Base-by-base conservation (phyloP, 2,113 vertebrate species). In the Leptodactylus fuscus region DNA sequence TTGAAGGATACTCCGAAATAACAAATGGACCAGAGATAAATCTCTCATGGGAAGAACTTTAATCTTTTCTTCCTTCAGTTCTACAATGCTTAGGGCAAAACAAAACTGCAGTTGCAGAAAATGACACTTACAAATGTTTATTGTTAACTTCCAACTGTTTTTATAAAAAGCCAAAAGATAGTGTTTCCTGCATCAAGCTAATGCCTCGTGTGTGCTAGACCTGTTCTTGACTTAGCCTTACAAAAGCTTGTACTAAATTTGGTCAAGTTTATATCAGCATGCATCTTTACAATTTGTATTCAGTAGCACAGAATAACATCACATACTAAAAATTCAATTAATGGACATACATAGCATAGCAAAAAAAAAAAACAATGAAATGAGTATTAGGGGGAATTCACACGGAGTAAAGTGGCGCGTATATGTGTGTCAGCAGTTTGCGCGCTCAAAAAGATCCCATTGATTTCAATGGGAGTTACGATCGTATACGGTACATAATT, bases 71-170 rank as follows among this genome's bases (percentile, higher is more conserved):
- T n/a, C 22, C 24, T 80, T 24, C 38, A 62, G 53, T 34, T 80
- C 55, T 80, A 60, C n/a, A 44, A 41, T 34, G 48, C 76, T 58
- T 34, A 38, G 22, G 53, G 77, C 53, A 44, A 44, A 80, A 44
- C 13, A 62, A 62, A 80, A 38, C 29, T 5, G 51, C 16, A 16
- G 36, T 62, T 44, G 36, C 53, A 60, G 36, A 58, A 80, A 80
- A 41, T 36, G 11, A 62, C 53, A 60, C 34, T 80, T 80, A 22
- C 44, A 80, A 44, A 44, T 60, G 77, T 62, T 44, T 80, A 24
- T 60, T 80, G 53, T 41, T 16, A 49, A 49, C 13, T 75, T 46
- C 16, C 18, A 24, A 22, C 76, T 78, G 75, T 53, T 78, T 51
- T 34, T 36, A 11, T 36, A 53, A 32, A 78, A 36, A 53, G 8